Percentiles rank a stretch among this genome's conserved stretches.
phyloP scores from a whole-genome alignment of 2,113 vertebrate species.

The Ellobius talpinus region DNA sequence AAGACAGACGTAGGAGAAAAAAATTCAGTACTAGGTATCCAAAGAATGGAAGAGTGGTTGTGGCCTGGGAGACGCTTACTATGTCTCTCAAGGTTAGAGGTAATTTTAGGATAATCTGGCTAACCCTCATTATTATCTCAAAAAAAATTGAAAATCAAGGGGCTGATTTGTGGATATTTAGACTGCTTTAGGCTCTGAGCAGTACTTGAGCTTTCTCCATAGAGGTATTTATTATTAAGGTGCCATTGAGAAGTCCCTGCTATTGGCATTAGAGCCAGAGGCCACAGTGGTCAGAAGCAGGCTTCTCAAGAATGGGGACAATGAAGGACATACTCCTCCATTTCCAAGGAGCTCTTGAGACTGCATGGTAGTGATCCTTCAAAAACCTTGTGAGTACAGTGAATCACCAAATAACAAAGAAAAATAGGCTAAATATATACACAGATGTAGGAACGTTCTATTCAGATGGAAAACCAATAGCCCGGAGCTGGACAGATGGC shows the following conservation, averaged over 20 bases:
- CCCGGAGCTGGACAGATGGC: background rate
- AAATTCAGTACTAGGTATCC: background rate
- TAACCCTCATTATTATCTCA: background rate
- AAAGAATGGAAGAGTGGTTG: background rate
- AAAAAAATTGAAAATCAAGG: background rate
- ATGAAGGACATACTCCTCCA: background rate
- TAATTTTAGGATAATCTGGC: background rate
- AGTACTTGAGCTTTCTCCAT: rapidly evolving
- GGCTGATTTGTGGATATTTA: background rate
- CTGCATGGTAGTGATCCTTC: background rate
- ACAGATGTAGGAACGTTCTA: background rate
- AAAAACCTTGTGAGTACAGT: background rate
- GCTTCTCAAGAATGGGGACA: background rate
- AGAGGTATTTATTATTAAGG: too few species aligned
- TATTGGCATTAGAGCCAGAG: background rate
- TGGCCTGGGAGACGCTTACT: background rate
- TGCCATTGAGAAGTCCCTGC: background rate
- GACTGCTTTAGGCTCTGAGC: background rate
- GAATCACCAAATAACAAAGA: background rate
- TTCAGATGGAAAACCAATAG: background rate
- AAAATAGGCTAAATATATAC: background rate
- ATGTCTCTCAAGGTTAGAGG: background rate
- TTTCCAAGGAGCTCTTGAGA: background rate
- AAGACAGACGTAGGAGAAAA: background rate
- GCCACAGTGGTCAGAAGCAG: background rate